Conservation (phyloP, 2,113 vertebrate species). For the Lepus europaeus region DNA sequence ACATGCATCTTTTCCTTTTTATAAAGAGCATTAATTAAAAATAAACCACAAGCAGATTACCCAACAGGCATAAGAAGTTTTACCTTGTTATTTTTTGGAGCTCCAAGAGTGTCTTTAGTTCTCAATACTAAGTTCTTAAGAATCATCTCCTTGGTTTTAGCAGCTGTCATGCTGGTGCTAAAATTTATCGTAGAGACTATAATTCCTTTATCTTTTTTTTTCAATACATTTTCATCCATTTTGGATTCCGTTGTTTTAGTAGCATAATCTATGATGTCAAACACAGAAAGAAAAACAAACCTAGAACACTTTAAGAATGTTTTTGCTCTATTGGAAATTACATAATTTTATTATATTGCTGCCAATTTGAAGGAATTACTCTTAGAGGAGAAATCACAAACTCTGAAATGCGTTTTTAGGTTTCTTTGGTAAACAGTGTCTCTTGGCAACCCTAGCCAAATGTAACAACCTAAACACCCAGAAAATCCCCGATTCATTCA, state of each 20-base stretch:
- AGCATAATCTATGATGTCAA: conserved; percentile 46
- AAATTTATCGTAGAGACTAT: conserved; percentile 79
- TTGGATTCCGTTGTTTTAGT: neutral
- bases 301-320: neutral
- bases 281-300: conserved; percentile 9
- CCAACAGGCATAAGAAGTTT: neutral
- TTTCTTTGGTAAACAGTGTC: neutral
- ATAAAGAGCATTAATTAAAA: neutral
- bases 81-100: conserved; percentile 81
- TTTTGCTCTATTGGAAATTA: neutral
- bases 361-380: neutral
- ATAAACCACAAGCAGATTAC: neutral
- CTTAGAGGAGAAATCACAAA: neutral
- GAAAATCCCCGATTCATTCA: neutral
- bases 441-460: neutral
- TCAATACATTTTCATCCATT: neutral
- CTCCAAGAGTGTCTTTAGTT: conserved; percentile 80
- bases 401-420: neutral
- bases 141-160: conserved; percentile 82
- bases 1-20: neutral
- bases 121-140: conserved; percentile 82
- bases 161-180: conserved; percentile 71
- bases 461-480: accelerated
- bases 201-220: conserved; percentile 56
- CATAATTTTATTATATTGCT: neutral